Evolutionary conservation across 37 sponge, comb jelly and placozoan species (phyloP).

Genomic region (Amphimedon queenslandica): DNA sequence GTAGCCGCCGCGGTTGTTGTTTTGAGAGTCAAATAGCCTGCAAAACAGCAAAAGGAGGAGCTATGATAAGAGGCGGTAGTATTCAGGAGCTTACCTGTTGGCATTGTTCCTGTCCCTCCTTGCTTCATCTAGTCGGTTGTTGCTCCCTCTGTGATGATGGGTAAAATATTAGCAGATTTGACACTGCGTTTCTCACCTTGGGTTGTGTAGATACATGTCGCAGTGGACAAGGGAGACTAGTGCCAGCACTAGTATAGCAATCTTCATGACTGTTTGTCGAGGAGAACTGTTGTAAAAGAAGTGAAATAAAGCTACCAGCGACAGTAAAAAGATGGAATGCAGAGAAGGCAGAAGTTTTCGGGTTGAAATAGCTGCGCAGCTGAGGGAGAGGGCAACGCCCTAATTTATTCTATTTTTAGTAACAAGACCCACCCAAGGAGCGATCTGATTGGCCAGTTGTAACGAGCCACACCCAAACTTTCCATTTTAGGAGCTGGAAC

Average conservation of each 20-base stretch:
- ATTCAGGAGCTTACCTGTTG: conserved; percentile 60
- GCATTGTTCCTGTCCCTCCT: conserved; percentile 87
- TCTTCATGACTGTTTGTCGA: conserved; percentile 9
- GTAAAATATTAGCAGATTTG: neutral
- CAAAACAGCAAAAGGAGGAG: neutral
- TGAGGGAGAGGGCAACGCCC: no score
- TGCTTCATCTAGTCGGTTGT: conserved; percentile 95
- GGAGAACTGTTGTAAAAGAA: no score
- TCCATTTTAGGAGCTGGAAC: neutral
- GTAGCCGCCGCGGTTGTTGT: conserved; percentile 98
- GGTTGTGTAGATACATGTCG: conserved; percentile 93
- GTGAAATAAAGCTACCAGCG: no score
- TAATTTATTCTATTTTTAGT: neutral
- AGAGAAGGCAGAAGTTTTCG: neutral
- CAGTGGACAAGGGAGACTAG: conserved; percentile 39
- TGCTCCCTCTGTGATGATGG: conserved; percentile 67
- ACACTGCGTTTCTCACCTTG: conserved; percentile 25
- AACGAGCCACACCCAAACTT: neutral
- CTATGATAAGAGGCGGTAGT: neutral
- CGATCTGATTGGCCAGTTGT: neutral
- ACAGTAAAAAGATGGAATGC: no score
- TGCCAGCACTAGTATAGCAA: conserved; percentile 27
- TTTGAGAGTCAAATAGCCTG: conserved; percentile 97
- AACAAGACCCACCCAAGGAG: neutral
- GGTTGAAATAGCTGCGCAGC: no score